Percentiles rank a stretch among this genome's conserved stretches.
phyloP scores from a whole-genome alignment of 2,797 vertebrate genomes.

The Macropus fuliginosus region DNA sequence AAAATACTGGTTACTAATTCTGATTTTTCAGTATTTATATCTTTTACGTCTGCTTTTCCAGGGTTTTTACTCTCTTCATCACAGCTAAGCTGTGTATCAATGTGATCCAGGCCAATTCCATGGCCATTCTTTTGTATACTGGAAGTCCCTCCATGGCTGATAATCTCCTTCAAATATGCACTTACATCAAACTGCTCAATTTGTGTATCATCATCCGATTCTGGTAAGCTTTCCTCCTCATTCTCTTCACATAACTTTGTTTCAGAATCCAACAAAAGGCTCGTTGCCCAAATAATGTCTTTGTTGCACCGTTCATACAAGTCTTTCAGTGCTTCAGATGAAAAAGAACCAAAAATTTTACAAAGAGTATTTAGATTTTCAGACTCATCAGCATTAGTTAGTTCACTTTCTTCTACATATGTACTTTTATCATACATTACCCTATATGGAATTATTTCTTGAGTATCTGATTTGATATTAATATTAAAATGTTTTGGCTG shows the following conservation, averaged over 20 bases:
- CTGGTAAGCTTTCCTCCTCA: constrained; percentile 75
- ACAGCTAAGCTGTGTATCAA: constrained; percentile 19
- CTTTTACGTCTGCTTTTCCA: constrained; percentile 43
- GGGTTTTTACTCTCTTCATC: constrained; percentile 37
- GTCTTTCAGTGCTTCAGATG: constrained; percentile 94
- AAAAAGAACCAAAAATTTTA: constrained; percentile 92
- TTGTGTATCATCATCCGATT: constrained; percentile 52
- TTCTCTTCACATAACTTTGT: constrained; percentile 90
- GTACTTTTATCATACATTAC: constrained; percentile 94
- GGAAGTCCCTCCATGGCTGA: constrained; percentile 52
- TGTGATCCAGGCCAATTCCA: not conserved
- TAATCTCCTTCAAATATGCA: constrained; percentile 74
- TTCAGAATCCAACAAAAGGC: constrained; percentile 96
- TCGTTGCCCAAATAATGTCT: constrained; percentile 96
- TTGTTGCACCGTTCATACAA: constrained; percentile 96
- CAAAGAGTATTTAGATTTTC: constrained; percentile 92
- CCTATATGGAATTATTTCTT: constrained; percentile 90
- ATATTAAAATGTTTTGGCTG: constrained; percentile 84
- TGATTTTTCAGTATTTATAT: constrained; percentile 49
- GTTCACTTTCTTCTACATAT: constrained; percentile 93
- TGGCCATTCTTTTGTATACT: constrained; percentile 30
- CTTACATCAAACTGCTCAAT: constrained; percentile 62
- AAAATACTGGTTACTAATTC: constrained; percentile 58
- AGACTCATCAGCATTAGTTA: constrained; percentile 85
- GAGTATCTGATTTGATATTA: constrained; percentile 76